A percentile compares a stretch with the other conserved stretches of the same genome.
phyloP scores from a whole-genome alignment of 1,140 invertebrate genomes.

The Pemphigus obesinymphae region DNA sequence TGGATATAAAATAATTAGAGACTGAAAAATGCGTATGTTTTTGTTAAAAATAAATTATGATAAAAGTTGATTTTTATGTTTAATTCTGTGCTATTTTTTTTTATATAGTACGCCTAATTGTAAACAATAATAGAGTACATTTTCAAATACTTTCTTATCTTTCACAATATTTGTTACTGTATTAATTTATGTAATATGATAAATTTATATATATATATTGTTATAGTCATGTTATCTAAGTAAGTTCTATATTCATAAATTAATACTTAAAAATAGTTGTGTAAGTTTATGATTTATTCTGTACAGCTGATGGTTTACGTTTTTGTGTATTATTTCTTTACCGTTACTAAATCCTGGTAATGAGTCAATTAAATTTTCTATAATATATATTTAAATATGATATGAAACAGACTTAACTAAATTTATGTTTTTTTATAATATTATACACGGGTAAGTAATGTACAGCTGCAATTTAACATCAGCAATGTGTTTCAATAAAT shows the following conservation, averaged over 20 bases:
- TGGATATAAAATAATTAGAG: conserved; percentile 30
- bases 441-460: too few species aligned
- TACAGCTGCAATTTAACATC: too few species aligned
- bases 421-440: too few species aligned
- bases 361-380: too few species aligned
- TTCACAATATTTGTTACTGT: background rate
- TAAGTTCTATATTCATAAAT: background rate
- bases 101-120: too few species aligned
- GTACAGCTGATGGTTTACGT: background rate
- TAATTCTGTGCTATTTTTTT: background rate
- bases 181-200: background rate
- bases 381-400: too few species aligned
- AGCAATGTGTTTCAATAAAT: too few species aligned
- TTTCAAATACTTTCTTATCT: background rate
- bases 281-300: background rate
- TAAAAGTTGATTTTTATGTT: background rate
- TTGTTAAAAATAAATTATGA: background rate
- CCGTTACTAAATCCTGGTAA: too few species aligned
- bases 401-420: too few species aligned
- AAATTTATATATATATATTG: background rate
- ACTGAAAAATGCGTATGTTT: background rate
- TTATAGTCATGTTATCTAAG: background rate
- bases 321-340: too few species aligned
- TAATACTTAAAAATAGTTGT: background rate
- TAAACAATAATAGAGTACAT: background rate